Base-by-base conservation (phyloP, 2,888 invertebrate species). In the Smittia sp. region DNA sequence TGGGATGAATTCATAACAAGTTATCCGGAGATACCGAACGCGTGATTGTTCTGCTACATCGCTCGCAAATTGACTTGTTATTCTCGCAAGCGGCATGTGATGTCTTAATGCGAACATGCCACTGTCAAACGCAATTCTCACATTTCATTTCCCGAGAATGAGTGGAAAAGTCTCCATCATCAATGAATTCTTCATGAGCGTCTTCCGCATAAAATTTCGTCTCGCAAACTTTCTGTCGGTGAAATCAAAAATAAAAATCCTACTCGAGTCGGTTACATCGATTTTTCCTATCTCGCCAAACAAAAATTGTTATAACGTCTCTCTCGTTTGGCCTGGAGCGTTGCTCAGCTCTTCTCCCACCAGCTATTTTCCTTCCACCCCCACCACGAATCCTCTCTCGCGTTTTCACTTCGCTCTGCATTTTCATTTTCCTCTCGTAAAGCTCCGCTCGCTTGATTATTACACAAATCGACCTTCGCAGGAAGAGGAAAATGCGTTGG, bases 301-400 rank as follows among this genome's bases (percentile, higher is more conserved):
- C 46, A 46, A 46, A 46, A 46, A 46, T 15, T 46, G 46, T 46
- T 46, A 46, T 46, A 46, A 46, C 11, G n/a, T 2, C 46, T 46
- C 46, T 46, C 46, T n/a, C 46, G 15, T n/a, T n/a, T 46, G 46
- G 11, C 46, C 46, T 46, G 46, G 46, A 46, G 46, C 46, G 46
- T 46, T 46, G 46, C 46, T 46, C 46, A 46, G 2, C n/a, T 11
- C n/a, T 15, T 15, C 15, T 46, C 46, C 46, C 46, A 11, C 46
- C 15, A 46, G n/a, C 6, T 6, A 46, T 13, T 46, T 46, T 46
- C 46, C n/a, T 46, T 11, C 46, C 2, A 46, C 46, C 46, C 46
- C 46, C 46, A 6, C 46, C 46, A 46, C 11, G n/a, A 46, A 46
- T 2, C n/a, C 11, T 46, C 46, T 46, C 46, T n/a, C 46, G 46